phyloP scores from a whole-genome alignment of 2,113 vertebrate genomes.

The Paralichthys olivaceus region DNA sequence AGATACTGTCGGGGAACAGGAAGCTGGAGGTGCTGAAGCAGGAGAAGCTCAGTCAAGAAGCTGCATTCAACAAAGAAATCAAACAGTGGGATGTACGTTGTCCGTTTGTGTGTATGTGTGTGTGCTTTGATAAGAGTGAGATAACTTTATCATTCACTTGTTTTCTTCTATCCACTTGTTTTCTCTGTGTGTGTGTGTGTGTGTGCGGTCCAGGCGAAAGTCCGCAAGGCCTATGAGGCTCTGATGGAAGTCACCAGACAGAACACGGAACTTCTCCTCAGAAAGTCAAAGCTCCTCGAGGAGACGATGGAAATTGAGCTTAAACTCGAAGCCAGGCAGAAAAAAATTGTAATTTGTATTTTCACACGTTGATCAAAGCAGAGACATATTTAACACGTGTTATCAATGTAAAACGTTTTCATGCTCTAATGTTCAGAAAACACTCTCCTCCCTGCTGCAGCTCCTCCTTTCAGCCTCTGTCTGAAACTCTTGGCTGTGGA shows the following conservation, averaged over 20 bases:
- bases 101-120: constrained; percentile 17
- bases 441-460: too few relatives aligned
- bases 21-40: constrained; percentile 88
- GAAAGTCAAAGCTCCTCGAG: constrained; percentile 76
- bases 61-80: constrained; percentile 77
- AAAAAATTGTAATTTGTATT: constrained; percentile 77
- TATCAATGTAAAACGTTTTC: too few relatives aligned
- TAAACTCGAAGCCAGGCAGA: constrained; percentile 80
- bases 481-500: too few relatives aligned
- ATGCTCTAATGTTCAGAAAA: too few relatives aligned
- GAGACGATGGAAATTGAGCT: constrained; percentile 85
- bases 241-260: constrained; percentile 82
- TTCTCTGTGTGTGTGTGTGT: constrained; percentile 10
- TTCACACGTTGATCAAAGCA: neutral
- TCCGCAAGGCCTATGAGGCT: constrained; percentile 72
- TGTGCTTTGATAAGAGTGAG: neutral
- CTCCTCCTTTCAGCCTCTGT: too few relatives aligned
- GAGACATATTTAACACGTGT: too few relatives aligned
- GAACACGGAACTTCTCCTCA: constrained; percentile 83
- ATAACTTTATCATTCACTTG: neutral
- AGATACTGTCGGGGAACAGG: constrained; percentile 85
- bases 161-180: neutral
- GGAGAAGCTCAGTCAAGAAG: constrained; percentile 81
- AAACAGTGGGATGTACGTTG: constrained; percentile 86
- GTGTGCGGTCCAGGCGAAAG: constrained; percentile 79